These are phyloP conservation scores for Styela plicata DNA, from an alignment of 23 tunicate species.

Conservation along the genomic window DNA sequence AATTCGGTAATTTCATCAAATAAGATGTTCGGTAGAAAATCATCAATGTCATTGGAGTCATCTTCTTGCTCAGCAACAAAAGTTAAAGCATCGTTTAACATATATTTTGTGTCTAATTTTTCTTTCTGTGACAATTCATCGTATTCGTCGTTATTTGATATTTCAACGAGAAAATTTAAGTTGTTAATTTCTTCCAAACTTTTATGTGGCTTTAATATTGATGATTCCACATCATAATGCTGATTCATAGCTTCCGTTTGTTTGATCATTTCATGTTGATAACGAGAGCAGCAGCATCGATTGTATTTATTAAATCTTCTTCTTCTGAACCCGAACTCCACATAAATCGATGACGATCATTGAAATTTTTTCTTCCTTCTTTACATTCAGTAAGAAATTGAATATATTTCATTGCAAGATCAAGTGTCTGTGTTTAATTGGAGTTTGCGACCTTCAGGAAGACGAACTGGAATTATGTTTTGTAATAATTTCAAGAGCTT, in stretches of 20 bases:
- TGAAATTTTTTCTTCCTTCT: slow-evolving; percentile 60
- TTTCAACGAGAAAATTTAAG: no score
- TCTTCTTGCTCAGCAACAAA: not conserved
- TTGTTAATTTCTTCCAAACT: no score
- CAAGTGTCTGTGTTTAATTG: slow-evolving; percentile 47
- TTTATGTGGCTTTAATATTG: no score
- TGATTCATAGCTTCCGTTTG: no score
- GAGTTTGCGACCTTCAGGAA: slow-evolving; percentile 38
- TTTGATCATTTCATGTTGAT: no score
- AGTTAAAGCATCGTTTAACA: not conserved
- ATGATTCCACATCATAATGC: no score
- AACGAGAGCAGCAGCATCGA: slow-evolving; percentile 63
- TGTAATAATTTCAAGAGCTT: slow-evolving; percentile 41
- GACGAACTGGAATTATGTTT: slow-evolving; percentile 40
- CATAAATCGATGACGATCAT: slow-evolving; percentile 49
- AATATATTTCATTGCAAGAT: slow-evolving; percentile 72
- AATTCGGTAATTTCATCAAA: no score
- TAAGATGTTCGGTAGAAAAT: no score
- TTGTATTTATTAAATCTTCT: slow-evolving; percentile 57
- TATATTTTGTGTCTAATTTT: not conserved
- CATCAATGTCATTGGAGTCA: no score
- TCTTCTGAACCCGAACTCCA: slow-evolving; percentile 68
- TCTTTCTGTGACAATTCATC: not conserved
- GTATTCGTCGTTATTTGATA: not conserved
- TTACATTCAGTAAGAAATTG: slow-evolving; percentile 52